Conservation (phyloP, 2,113 vertebrate genomes). For the Haplochromis burtoni region DNA sequence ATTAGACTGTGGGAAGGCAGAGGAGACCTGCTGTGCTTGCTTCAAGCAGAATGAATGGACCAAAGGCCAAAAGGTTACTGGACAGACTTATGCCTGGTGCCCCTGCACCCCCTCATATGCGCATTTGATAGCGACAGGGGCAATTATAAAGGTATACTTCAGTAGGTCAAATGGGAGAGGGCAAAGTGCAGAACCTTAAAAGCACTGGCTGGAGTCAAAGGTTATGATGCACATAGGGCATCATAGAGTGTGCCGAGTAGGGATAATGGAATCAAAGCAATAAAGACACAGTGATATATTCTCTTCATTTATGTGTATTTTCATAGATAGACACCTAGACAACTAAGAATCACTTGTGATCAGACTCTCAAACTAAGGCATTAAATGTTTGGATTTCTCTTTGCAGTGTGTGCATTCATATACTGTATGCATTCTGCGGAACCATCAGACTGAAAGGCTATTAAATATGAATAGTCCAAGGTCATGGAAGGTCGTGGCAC, state of each 20-base stretch:
- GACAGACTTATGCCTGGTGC: slow-evolving; percentile 52
- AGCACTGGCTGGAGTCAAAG: slow-evolving; percentile 71
- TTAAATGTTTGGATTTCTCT: background rate
- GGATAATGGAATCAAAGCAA: slow-evolving; percentile 50
- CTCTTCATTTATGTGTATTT: background rate
- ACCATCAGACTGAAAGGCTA: slow-evolving; percentile 41
- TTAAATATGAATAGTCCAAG: slow-evolving; percentile 70
- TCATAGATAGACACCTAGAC: background rate
- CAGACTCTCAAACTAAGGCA: background rate
- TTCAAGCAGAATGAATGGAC: slow-evolving; percentile 59
- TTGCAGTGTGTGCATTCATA: background rate
- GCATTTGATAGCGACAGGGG: slow-evolving; percentile 67
- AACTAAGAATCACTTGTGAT: background rate
- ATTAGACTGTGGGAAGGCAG: slow-evolving; percentile 53
- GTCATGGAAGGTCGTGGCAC: slow-evolving; percentile 59
- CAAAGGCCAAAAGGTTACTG: slow-evolving; percentile 70
- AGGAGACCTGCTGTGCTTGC: slow-evolving; percentile 31
- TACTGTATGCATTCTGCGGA: background rate
- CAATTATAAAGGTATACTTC: slow-evolving; percentile 78
- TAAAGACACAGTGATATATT: slow-evolving; percentile 25
- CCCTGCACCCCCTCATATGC: slow-evolving; percentile 57
- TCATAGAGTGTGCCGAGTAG: slow-evolving; percentile 16
- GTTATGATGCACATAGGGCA: slow-evolving; percentile 60
- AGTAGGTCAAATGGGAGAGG: slow-evolving; percentile 73
- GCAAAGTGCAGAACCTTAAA: slow-evolving; percentile 73